A percentile compares a stretch with the other conserved stretches of the same genome.
Evolutionary conservation across 2,113 vertebrate genomes (phyloP).

Genomic region (Atlantisia rogersi): DNA sequence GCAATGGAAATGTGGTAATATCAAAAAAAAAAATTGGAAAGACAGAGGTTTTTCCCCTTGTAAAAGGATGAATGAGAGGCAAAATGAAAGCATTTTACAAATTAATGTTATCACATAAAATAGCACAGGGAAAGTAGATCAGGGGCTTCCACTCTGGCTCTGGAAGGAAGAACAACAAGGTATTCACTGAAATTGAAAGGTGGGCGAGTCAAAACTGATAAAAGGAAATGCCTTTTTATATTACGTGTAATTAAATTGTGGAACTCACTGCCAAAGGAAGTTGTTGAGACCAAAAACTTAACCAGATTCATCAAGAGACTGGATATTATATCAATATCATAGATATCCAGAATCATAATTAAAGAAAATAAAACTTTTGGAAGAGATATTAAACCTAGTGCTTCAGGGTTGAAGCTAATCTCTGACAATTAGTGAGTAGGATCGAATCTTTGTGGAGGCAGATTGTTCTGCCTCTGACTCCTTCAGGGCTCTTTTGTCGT

Average conservation of each 20-base stretch:
- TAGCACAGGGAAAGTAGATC: background rate
- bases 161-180: conserved; percentile 30
- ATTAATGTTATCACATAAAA: conserved; percentile 18
- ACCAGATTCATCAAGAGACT: conserved; percentile 53
- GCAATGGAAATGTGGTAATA: conserved; percentile 8
- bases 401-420: conserved; percentile 43
- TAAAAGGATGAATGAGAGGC: background rate
- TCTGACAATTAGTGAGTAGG: conserved; percentile 45
- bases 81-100: conserved; percentile 10
- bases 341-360: conserved; percentile 60
- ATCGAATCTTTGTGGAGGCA: conserved; percentile 24
- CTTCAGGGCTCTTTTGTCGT: background rate
- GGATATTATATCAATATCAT: conserved; percentile 60
- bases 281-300: conserved; percentile 51
- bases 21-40: background rate
- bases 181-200: conserved; percentile 44
- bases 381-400: conserved; percentile 24
- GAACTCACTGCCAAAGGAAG: conserved; percentile 57
- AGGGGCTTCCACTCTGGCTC: conserved; percentile 1
- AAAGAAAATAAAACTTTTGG: conserved; percentile 60
- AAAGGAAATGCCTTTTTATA: conserved; percentile 68
- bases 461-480: conserved; percentile 11
- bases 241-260: conserved; percentile 55
- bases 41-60: background rate
- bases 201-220: conserved; percentile 64